These are phyloP conservation scores for Siderastrea radians DNA, from an alignment of 92 coral and sea anemone species.

Conservation along the genomic window DNA sequence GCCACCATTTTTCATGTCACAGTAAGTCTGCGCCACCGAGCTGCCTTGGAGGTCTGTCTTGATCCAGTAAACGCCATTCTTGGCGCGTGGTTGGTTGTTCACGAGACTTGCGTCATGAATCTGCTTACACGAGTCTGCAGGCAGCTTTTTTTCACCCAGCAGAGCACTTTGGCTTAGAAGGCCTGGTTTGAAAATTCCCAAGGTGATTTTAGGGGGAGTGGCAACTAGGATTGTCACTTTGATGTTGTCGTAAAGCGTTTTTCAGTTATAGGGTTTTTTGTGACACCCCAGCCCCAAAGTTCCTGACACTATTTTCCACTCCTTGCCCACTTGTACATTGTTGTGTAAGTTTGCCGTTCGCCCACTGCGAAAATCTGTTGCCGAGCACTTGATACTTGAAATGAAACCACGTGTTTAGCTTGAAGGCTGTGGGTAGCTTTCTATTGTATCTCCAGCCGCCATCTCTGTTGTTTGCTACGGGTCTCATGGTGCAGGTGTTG, in stretches of 20 bases:
- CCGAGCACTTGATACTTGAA: constrained; percentile 79
- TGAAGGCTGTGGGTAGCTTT: constrained; percentile 61
- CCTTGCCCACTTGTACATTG: background rate
- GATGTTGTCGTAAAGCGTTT: constrained; percentile 8
- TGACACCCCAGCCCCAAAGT: background rate
- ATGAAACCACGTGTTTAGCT: constrained; percentile 68
- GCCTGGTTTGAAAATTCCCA: background rate
- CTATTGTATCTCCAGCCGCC: constrained; percentile 70
- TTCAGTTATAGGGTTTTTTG: background rate
- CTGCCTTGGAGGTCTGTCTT: constrained; percentile 67
- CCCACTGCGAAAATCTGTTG: constrained; percentile 35
- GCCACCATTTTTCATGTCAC: constrained; percentile 90
- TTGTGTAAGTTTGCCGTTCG: constrained; percentile 3
- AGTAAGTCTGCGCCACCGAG: constrained; percentile 71
- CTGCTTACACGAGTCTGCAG: constrained; percentile 39
- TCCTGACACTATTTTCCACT: background rate
- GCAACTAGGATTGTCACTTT: background rate
- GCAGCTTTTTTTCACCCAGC: background rate
- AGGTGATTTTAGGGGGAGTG: background rate
- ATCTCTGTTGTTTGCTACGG: constrained; percentile 61
- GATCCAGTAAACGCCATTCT: constrained; percentile 91
- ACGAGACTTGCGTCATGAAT: constrained; percentile 70
- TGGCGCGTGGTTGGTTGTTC: constrained; percentile 19
- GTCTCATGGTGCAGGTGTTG: constrained; percentile 76
- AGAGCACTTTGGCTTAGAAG: background rate